A percentile compares a stretch with the other conserved stretches of the same genome.
Conservation (phyloP, 2,113 vertebrate species). For the Genyomyrus donnyi region DNA sequence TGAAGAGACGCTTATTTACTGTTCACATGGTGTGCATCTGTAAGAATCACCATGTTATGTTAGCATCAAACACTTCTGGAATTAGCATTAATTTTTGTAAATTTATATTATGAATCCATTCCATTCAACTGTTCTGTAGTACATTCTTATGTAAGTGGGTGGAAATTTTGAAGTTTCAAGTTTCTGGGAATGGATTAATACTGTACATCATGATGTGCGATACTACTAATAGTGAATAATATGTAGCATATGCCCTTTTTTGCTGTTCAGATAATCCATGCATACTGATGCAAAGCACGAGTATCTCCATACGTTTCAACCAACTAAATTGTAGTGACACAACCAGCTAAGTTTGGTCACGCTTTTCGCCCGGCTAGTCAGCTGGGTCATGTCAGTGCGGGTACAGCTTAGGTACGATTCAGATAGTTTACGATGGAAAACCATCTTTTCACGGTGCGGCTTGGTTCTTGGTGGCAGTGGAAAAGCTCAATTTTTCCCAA, state of each 20-base stretch:
- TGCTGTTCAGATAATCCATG: background rate
- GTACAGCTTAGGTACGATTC: background rate
- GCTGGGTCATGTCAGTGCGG: background rate
- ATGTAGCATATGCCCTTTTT: background rate
- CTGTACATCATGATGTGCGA: background rate
- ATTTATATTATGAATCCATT: background rate
- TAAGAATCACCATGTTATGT: background rate
- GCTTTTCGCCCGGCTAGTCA: background rate
- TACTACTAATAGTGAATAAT: background rate
- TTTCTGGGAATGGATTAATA: background rate
- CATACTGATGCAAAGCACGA: background rate
- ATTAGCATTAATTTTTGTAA: background rate
- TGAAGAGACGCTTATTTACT: background rate
- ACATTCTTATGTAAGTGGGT: background rate
- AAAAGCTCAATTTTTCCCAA: background rate
- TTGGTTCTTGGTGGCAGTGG: background rate
- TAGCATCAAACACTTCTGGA: background rate
- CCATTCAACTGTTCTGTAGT: background rate
- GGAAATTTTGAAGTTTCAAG: background rate
- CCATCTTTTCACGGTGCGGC: background rate
- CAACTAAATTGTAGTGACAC: background rate
- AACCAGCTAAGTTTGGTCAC: background rate
- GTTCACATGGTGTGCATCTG: background rate
- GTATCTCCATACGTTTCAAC: background rate
- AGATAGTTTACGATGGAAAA: background rate